Evolutionary conservation across 2,888 invertebrate genomes (phyloP).

Genomic region (Apamea monoglypha): DNA sequence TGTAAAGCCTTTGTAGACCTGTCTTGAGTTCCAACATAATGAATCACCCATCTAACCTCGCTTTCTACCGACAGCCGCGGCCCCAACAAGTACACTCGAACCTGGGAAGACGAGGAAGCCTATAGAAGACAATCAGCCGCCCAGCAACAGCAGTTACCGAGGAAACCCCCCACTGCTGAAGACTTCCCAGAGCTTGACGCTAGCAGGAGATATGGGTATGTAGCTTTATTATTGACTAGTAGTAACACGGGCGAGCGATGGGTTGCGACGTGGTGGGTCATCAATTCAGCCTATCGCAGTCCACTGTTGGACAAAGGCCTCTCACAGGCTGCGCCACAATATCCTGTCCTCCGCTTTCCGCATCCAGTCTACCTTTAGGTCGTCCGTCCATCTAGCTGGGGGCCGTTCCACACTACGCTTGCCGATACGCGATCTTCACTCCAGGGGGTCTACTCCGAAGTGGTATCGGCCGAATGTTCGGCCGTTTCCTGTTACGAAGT

Average conservation of each 20-base stretch:
- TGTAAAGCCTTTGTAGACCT: background rate
- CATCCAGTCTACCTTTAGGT: no score
- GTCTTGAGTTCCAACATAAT: background rate
- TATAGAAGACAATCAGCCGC: conserved; percentile 91
- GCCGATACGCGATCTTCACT: no score
- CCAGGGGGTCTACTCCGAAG: no score
- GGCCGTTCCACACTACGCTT: no score
- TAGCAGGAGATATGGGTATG: conserved; percentile 71
- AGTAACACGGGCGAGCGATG: background rate
- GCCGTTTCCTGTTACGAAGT: no score
- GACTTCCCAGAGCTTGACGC: conserved; percentile 90
- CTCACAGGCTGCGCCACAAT: no score
- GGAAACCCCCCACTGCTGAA: conserved; percentile 85
- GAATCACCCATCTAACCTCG: background rate
- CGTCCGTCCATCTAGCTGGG: no score
- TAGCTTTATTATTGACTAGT: background rate
- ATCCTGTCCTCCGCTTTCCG: no score
- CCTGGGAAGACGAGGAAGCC: conserved; percentile 98
- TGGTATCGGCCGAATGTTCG: no score
- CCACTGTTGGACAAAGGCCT: no score
- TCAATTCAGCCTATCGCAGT: no score
- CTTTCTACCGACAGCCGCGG: conserved; percentile 92
- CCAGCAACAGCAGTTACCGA: conserved; percentile 73
- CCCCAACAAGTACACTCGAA: conserved; percentile 97
- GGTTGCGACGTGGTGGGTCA: background rate